phyloP scores from a whole-genome alignment of 2,797 vertebrate species.

The Hylomyscus alleni region DNA sequence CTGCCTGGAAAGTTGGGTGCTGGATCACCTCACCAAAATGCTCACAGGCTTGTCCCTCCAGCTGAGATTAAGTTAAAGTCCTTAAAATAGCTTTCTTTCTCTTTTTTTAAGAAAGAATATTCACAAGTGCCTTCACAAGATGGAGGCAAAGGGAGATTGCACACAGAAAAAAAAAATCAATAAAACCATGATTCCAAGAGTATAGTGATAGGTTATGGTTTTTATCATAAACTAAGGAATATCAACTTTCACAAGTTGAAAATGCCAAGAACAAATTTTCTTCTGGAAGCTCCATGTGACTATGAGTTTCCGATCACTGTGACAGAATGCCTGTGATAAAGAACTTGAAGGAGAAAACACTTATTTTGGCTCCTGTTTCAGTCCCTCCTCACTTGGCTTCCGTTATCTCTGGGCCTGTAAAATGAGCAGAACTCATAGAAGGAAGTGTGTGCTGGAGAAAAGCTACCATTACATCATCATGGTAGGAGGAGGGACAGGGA shows the following conservation, averaged over 20 bases:
- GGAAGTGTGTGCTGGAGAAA: not conserved
- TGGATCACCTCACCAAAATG: not conserved
- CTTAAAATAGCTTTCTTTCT: not conserved
- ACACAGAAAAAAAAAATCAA: not conserved
- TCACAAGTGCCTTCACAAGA: not conserved
- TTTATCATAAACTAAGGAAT: not conserved
- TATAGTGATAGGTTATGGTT: not conserved
- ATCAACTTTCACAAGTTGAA: not conserved
- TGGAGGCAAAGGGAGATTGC: not conserved
- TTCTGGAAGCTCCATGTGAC: not conserved
- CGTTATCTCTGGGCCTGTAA: not conserved
- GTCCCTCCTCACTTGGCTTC: not conserved
- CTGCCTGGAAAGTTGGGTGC: not conserved
- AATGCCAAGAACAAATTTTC: conserved; percentile 1
- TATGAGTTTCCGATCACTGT: not conserved
- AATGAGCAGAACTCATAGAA: not conserved
- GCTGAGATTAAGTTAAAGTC: conserved; percentile 1
- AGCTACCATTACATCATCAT: not conserved
- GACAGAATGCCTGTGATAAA: not conserved
- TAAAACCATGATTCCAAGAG: not conserved
- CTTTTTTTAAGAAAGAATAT: not conserved
- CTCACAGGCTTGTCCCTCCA: not conserved
- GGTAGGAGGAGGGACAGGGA: not conserved
- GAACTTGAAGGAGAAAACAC: not conserved
- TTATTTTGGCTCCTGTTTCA: not conserved